These are phyloP conservation scores for Semaprochilodus insignis DNA, from an alignment of 2,797 vertebrate species.

Conservation along the genomic window DNA sequence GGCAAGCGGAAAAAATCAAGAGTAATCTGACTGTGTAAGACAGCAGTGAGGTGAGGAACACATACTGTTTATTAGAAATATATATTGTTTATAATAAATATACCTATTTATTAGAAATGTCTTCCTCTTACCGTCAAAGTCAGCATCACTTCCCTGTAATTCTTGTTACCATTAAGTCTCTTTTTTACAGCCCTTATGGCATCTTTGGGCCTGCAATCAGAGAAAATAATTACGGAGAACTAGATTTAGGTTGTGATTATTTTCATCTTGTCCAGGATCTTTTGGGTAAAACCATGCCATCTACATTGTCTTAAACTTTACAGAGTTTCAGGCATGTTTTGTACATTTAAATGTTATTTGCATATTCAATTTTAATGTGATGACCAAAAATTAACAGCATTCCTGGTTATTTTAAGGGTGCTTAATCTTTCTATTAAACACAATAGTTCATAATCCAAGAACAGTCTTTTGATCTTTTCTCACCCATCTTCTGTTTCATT, in stretches of 20 bases:
- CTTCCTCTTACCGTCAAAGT: constrained; percentile 91
- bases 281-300: not conserved
- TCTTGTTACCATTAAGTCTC: constrained; percentile 93
- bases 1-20: constrained; percentile 2
- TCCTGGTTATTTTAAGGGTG: too few species aligned
- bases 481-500: constrained; percentile 99
- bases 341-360: too few species aligned
- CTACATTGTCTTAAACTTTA: too few species aligned
- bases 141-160: constrained; percentile 98
- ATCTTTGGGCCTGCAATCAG: constrained; percentile 88
- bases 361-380: too few species aligned
- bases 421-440: too few species aligned
- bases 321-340: too few species aligned
- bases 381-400: too few species aligned
- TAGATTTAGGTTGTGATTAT: constrained; percentile 13
- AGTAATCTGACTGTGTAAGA: not conserved
- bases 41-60: not conserved
- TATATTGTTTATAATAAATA: too few species aligned
- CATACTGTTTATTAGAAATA: too few species aligned
- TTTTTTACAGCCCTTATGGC: constrained; percentile 96
- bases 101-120: constrained; percentile 1
- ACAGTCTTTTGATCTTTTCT: constrained; percentile 51
- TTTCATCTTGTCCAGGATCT: not conserved
- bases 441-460: too few species aligned
- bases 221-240: constrained; percentile 29